phyloP scores from a whole-genome alignment of 2,797 vertebrate species.

The Dromococcyx pavoninus region DNA sequence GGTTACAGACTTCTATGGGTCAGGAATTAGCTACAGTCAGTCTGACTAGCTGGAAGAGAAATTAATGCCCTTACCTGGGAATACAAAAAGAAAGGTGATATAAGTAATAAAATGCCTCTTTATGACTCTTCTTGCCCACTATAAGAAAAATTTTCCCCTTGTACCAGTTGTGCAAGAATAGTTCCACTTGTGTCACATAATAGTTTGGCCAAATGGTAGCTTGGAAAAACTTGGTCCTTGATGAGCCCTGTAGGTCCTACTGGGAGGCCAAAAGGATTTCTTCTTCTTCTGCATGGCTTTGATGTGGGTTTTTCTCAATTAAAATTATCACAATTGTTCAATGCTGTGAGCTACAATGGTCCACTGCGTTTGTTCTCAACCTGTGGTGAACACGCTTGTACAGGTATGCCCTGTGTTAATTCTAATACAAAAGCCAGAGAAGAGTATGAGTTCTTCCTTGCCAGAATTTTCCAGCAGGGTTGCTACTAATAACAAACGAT shows the following conservation, averaged over 20 bases:
- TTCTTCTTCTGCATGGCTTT: neutral
- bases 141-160: neutral
- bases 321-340: neutral
- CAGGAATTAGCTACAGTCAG: neutral
- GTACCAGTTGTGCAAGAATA: neutral
- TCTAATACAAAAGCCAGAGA: neutral
- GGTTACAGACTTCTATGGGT: neutral
- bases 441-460: neutral
- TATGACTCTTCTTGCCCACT: neutral
- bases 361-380: neutral
- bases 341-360: neutral
- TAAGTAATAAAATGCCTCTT: neutral
- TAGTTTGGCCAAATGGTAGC: neutral
- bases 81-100: neutral
- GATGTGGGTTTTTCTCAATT: neutral
- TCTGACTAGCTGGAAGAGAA: neutral
- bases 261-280: neutral
- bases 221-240: neutral
- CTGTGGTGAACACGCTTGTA: neutral
- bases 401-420: neutral
- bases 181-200: neutral
- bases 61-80: neutral
- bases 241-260: neutral
- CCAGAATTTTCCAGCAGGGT: neutral
- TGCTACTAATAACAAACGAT: neutral